phyloP scores from a whole-genome alignment of 1,140 invertebrate species.

The Achatina immaculata region DNA sequence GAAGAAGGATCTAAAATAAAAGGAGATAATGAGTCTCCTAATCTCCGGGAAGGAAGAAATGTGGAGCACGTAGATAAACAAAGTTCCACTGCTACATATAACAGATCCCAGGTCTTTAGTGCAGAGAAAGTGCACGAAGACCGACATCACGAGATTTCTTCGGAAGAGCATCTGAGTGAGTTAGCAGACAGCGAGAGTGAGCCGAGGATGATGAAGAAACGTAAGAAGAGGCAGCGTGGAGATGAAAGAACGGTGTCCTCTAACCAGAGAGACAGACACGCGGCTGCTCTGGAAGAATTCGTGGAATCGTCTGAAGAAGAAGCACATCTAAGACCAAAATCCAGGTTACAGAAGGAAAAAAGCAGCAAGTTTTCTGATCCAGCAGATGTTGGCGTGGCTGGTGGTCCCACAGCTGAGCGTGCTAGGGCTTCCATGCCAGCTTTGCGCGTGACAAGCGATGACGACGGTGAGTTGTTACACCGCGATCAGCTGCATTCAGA shows the following conservation, averaged over 20 bases:
- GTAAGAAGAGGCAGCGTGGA: neutral
- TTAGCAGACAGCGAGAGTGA: conserved; percentile 13
- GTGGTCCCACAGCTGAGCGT: neutral
- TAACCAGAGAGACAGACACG: neutral
- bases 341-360: neutral
- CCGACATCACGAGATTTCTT: neutral
- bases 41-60: neutral
- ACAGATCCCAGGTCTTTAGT: too few species aligned
- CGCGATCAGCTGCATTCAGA: neutral
- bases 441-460: neutral
- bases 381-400: neutral
- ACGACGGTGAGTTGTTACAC: neutral
- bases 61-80: neutral
- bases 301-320: neutral
- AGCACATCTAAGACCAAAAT: neutral
- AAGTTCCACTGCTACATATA: neutral
- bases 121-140: neutral
- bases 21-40: neutral
- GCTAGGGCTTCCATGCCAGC: too few species aligned
- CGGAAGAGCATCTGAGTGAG: neutral
- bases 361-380: neutral
- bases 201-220: neutral
- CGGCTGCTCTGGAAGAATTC: neutral
- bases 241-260: neutral
- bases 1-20: neutral